Evolutionary conservation across 2,888 invertebrate species (phyloP), one percentile per base, ranked within the genome.

Genomic region (Hirtodrosophila cameraria): DNA sequence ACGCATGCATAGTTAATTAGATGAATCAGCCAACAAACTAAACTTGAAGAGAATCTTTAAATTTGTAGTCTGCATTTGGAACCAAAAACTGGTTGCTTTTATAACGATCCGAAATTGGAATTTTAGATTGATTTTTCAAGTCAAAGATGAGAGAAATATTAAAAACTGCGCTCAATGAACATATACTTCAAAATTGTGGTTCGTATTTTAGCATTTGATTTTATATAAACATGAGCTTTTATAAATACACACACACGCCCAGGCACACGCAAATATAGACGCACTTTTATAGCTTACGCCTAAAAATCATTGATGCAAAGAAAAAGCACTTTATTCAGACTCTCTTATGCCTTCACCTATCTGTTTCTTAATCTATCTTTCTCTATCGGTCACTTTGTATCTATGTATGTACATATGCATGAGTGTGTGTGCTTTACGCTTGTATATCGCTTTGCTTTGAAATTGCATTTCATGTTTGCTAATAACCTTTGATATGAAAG

Each of bases 381-480:
- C n/a, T 28, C 9, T 38, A 5, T 30, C 30, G 39, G 48, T 39
- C 64, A 74, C 67, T 75, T 67, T 79, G 63, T 77, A 55, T 50
- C 38, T 49, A 50, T 33, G 33, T 9, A 2, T 39, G 18, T 30
- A 18, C 52, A 15, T 43, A 33, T 30, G 16, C 27, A 46, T 31
- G 23, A 31, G 38, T 53, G 41, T 48, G 60, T 54, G 41, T 30
- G 23, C 33, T 45, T 23, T 45, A 57, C 50, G 53, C 52, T 41
- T 75, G 64, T 57, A 69, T 80, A 46, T 83, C 60, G 63, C 66
- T 67, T 70, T 67, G 78, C 70, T 67, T 61, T 54, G 75, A 77
- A 81, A 84, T 79, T 84, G 79, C 79, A 79, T 84, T 79, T 77
- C 79, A 81, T 84, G 84, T 81, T 81, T 79, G 79, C 70, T 84